These are phyloP conservation scores for Trinorchestia longiramus DNA, from an alignment of 1,140 invertebrate species.

Conservation along the genomic window DNA sequence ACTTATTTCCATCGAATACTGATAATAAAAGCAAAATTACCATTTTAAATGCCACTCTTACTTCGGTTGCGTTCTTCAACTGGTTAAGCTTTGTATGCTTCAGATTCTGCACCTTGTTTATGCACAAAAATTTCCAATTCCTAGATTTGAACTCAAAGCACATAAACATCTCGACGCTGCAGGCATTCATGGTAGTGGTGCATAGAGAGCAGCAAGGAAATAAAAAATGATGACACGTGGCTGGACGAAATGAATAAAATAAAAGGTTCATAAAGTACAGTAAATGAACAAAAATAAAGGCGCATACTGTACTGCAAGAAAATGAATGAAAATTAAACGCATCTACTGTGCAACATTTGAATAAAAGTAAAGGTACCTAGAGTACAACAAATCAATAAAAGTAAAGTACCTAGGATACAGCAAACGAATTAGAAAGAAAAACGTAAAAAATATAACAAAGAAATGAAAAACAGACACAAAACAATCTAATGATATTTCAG, in stretches of 20 bases:
- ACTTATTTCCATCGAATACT: background rate
- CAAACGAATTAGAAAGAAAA: background rate
- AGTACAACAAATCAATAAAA: background rate
- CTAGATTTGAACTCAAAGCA: background rate
- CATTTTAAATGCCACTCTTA: background rate
- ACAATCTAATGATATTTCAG: background rate
- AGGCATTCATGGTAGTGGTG: too few relatives aligned
- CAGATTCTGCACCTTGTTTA: too few relatives aligned
- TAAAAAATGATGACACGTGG: background rate
- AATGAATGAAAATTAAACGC: background rate
- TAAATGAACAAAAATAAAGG: background rate
- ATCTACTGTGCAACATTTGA: background rate
- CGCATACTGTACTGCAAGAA: background rate
- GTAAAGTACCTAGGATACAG: background rate
- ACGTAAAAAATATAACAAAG: background rate
- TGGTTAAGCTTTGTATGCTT: too few relatives aligned
- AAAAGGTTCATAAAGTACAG: background rate
- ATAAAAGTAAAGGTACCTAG: background rate
- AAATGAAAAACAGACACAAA: background rate
- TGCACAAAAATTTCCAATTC: too few relatives aligned
- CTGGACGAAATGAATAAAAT: background rate
- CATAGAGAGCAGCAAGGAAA: background rate
- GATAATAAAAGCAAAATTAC: background rate
- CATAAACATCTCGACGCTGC: background rate
- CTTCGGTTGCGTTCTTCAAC: background rate